Evolutionary conservation across 1,140 invertebrate species (phyloP), one percentile per base, ranked within the genome.

Genomic region (Copidosoma floridanum): DNA sequence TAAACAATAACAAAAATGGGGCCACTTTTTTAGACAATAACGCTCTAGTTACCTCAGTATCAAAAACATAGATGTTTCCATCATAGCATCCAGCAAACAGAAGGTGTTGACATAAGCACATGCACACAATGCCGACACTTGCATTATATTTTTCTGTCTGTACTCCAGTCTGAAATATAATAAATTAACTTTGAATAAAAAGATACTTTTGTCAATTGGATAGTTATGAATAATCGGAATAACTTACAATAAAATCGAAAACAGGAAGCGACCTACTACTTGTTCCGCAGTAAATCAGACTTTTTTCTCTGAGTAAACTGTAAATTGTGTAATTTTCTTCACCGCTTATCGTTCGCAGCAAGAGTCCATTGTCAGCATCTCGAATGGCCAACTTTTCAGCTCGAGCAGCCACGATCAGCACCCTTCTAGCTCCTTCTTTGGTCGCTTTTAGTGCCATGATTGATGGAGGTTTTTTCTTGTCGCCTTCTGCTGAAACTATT

Each of bases 1-100:
- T n/a, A n/a, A n/a, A n/a, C n/a, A n/a, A n/a, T n/a, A n/a, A n/a
- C n/a, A n/a, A n/a, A n/a, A n/a, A n/a, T n/a, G n/a, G n/a, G n/a
- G n/a, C n/a, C n/a, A n/a, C n/a, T n/a, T n/a, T n/a, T n/a, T n/a
- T n/a, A n/a, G n/a, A n/a, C n/a, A n/a, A n/a, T n/a, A n/a, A n/a
- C n/a, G n/a, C n/a, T 32, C 46, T 41, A 63, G 54, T 68, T 54
- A 81, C 80, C 63, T 68, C 69, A 37, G 74, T 71, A 65, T 87
- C 79, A 68, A 86, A 85, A 52, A 88, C 82, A 71, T 89, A 89
- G 68, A 89, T 85, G 71, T 84, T 86, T 38, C 87, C 86, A 71
- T 89, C 86, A 66, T 88, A 88, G 76, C 86, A 88, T 32, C 86
- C 87, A 43, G 84, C 83, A 70, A 89, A 84, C 40, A 89, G 65